Base-by-base conservation (phyloP, 2,888 invertebrate species). In the Oegoconia quadripuncta region DNA sequence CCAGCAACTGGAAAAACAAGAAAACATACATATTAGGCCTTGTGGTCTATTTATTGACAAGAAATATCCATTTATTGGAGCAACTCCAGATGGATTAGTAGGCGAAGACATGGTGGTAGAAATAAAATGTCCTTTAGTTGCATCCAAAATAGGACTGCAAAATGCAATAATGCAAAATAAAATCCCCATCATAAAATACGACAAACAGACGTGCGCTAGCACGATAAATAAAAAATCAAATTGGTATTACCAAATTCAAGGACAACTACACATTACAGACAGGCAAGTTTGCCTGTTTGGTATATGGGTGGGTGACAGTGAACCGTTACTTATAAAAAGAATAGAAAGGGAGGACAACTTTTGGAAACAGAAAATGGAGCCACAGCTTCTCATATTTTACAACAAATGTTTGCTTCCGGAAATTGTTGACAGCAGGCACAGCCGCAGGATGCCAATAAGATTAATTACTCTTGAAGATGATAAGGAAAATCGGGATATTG, bases 301-400 rank as follows among this genome's bases (percentile, higher is more conserved):
- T 13, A 40, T 51, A 8, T 51, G 51, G 51, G 22, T 35, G 9
- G 40, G 42, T 20, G 41, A 45, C 35, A 43, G 44, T 15, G 25
- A 40, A 18, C 34, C 31, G 5, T 1, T 45, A n/a, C 8, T 15
- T 1, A 39, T 20, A 13, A 18, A 45, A 36, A 1, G 2, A 2
- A 47, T 50, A n/a, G 9, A 33, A 12, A 38, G 16, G 28, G 47
- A 50, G 30, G 50, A 50, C 12, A 11, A 39, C 1, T 50, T 45
- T 30, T 50, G 45, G 50, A 22, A 38, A 13, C 16, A 12, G 3
- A 7, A 44, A 32, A 47, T 45, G 44, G 23, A 47, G 23, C n/a
- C 26, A 15, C 42, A 42, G 14, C 20, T 42, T 7, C 5, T 42
- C n/a, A 11, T 33, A 7, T 48, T 44, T 33, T 42, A 46, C 15